phyloP scores from a whole-genome alignment of 2,113 vertebrate species.

The Artemisiospiza belli region DNA sequence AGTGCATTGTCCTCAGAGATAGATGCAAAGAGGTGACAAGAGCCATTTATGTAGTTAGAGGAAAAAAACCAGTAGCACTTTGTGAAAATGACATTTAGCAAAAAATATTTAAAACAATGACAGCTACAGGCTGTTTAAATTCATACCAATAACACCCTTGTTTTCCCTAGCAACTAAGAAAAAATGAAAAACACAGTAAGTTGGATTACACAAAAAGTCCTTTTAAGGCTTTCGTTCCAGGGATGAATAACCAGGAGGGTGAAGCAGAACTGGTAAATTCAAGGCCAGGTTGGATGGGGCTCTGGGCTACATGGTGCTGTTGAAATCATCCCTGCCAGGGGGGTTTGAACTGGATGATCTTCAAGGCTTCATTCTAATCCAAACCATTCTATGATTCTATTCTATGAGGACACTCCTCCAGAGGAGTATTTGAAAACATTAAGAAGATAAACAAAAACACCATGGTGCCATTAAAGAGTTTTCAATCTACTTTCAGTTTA shows the following conservation, averaged over 20 bases:
- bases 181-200: not conserved
- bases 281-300: not conserved
- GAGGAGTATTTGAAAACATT: not conserved
- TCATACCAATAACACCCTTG: not conserved
- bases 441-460: not conserved
- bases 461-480: constrained; percentile 2
- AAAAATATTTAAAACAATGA: not conserved
- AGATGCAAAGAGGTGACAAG: not conserved
- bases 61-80: not conserved
- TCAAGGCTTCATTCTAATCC: not conserved
- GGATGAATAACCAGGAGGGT: not conserved
- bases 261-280: not conserved
- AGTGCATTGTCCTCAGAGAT: not conserved
- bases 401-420: not conserved
- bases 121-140: not conserved
- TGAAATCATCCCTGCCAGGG: not conserved
- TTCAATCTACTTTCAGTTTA: constrained; percentile 45
- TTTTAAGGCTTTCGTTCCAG: not conserved
- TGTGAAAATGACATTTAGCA: not conserved
- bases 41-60: not conserved
- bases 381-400: not conserved
- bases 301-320: not conserved
- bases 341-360: not conserved
- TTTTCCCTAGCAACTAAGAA: not conserved
- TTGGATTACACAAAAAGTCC: not conserved